Percentiles rank a stretch among this genome's conserved stretches.
Conservation (phyloP, 2,888 invertebrate species). For the Orchesella flavescens region DNA sequence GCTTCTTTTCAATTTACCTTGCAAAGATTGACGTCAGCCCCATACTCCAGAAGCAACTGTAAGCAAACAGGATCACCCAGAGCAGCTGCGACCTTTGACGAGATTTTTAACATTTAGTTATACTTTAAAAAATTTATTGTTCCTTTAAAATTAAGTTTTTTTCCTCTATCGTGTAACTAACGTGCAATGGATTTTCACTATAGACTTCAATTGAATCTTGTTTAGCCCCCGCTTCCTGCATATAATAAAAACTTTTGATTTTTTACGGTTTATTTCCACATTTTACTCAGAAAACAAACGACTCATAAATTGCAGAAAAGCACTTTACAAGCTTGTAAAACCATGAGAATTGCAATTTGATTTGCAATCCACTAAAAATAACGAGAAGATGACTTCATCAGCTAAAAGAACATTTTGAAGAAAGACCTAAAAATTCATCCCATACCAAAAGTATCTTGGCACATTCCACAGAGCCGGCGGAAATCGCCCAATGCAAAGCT, state of each 20-base stretch:
- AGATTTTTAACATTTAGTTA: too few relatives aligned
- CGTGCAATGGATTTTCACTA: slow-evolving; percentile 85
- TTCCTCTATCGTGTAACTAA: too few relatives aligned
- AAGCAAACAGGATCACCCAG: slow-evolving; percentile 80
- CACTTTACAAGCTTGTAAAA: too few relatives aligned
- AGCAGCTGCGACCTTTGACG: slow-evolving; percentile 79
- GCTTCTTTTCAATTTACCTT: slow-evolving; percentile 49
- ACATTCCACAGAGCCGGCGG: slow-evolving; percentile 84
- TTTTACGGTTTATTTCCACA: too few relatives aligned
- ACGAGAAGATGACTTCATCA: neutral
- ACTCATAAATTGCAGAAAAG: too few relatives aligned
- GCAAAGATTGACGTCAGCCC: slow-evolving; percentile 77
- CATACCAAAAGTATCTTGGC: slow-evolving; percentile 80
- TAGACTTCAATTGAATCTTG: slow-evolving; percentile 77
- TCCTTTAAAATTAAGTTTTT: too few relatives aligned
- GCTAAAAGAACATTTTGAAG: too few relatives aligned
- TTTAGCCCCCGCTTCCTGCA: slow-evolving; percentile 82
- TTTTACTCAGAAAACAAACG: too few relatives aligned
- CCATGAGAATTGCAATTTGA: too few relatives aligned
- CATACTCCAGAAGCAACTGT: slow-evolving; percentile 83
- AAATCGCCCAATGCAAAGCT: slow-evolving; percentile 83
- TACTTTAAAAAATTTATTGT: too few relatives aligned
- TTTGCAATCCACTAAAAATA: neutral
- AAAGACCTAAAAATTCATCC: too few relatives aligned
- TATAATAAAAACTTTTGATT: neutral